Conservation (phyloP, 2,113 vertebrate genomes). For the Cynoglossus semilaevis region DNA sequence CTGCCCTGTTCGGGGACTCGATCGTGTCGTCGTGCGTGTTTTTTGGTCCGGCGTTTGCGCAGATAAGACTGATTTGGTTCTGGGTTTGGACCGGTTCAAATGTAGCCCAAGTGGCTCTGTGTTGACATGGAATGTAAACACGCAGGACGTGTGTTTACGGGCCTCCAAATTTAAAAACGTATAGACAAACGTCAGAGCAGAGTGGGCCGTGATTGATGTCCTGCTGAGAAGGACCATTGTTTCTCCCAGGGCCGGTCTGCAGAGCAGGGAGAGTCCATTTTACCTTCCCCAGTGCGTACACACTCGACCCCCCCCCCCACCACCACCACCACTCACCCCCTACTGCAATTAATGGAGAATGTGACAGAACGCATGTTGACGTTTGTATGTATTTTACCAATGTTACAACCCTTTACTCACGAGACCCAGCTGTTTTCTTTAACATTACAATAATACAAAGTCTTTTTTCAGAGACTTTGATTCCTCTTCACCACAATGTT, state of each 20-base stretch:
- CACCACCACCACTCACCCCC: no score
- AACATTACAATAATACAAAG: no score
- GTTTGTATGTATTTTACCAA: neutral
- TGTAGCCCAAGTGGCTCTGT: conserved; percentile 57
- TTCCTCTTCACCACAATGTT: no score
- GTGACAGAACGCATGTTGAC: conserved; percentile 3
- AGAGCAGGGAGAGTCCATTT: conserved; percentile 58
- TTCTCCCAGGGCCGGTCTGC: conserved; percentile 31
- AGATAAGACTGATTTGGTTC: conserved; percentile 50
- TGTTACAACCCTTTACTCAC: no score
- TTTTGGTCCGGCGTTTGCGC: no score
- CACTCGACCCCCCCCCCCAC: neutral
- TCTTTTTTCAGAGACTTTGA: no score
- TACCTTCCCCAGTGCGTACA: conserved; percentile 30
- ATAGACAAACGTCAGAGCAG: conserved; percentile 67
- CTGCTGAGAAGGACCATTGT: conserved; percentile 67
- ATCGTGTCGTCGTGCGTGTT: conserved; percentile 44
- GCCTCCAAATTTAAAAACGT: conserved; percentile 57
- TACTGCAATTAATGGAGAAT: neutral
- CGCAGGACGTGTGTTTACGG: conserved; percentile 57
- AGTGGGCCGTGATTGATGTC: conserved; percentile 70
- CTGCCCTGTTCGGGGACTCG: conserved; percentile 20
- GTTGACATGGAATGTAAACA: conserved; percentile 68
- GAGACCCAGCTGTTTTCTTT: no score
- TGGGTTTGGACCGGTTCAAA: conserved; percentile 43